phyloP scores from a whole-genome alignment of 2,888 invertebrate species.

The Chymomyza amoena region DNA sequence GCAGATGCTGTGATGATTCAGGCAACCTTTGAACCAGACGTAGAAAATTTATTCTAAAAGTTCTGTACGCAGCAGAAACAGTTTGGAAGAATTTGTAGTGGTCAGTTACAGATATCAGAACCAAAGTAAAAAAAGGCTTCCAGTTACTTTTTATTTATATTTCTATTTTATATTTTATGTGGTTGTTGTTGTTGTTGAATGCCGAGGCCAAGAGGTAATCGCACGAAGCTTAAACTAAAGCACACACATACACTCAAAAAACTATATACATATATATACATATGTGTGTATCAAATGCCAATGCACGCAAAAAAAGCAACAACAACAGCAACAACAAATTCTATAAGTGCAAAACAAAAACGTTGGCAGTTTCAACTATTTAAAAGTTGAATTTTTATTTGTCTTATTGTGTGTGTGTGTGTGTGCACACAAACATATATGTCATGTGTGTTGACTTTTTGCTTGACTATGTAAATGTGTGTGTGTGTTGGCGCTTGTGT shows the following conservation, averaged over 20 bases:
- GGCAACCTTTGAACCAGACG: no score
- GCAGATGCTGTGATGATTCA: no score
- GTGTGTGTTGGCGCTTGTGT: background rate
- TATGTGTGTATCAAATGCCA: constrained; percentile 30
- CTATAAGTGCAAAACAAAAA: background rate
- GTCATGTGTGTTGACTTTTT: constrained; percentile 5
- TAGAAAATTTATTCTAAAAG: no score
- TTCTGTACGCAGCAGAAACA: no score
- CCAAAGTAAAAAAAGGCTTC: constrained; percentile 29
- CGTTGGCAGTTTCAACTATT: constrained; percentile 34
- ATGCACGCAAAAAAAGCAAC: constrained; percentile 32
- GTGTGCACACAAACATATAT: background rate
- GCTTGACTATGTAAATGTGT: background rate
- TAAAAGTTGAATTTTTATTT: constrained; percentile 49
- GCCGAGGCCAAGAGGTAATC: constrained; percentile 63
- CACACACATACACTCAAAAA: background rate
- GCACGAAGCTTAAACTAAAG: constrained; percentile 40
- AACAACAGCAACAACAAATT: constrained; percentile 21
- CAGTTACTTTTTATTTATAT: constrained; percentile 7
- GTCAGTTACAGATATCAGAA: no score
- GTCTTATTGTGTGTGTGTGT: constrained; percentile 38
- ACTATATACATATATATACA: background rate
- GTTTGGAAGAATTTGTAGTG: no score
- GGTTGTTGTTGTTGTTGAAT: constrained; percentile 37
- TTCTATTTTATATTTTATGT: constrained; percentile 11